Conservation (phyloP, 2,888 invertebrate species). For the Dasypolia templi region DNA sequence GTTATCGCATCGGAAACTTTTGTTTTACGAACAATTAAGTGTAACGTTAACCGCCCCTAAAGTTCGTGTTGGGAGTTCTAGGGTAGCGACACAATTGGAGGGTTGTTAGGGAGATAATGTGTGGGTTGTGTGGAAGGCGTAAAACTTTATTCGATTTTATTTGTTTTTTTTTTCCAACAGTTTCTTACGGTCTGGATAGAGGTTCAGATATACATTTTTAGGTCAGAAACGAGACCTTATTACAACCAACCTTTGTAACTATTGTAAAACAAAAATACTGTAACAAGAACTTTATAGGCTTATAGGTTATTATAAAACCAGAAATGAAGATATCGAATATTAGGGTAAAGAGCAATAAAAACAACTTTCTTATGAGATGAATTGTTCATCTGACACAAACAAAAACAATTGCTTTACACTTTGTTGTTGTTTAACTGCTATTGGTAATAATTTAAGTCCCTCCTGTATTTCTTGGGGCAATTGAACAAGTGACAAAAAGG, state of each 20-base stretch:
- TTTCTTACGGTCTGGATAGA: no score
- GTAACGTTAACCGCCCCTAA: constrained; percentile 83
- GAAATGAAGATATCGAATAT: background rate
- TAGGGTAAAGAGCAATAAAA: background rate
- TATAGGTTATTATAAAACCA: no score
- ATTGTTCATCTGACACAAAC: background rate
- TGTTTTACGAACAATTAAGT: constrained; percentile 88
- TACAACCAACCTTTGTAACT: no score
- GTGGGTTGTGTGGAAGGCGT: background rate
- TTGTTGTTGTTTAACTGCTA: background rate
- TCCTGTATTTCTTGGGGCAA: background rate
- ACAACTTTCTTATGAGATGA: background rate
- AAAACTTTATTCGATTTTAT: constrained; percentile 10
- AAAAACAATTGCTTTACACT: background rate
- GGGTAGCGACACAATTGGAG: constrained; percentile 68
- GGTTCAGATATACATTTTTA: background rate
- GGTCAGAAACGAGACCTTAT: background rate
- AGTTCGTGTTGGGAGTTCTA: constrained; percentile 73
- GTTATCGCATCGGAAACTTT: constrained; percentile 85
- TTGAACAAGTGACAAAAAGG: background rate
- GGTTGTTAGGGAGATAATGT: constrained; percentile 4
- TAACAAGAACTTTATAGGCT: no score
- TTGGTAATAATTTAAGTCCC: background rate
- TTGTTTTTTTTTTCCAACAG: no score
- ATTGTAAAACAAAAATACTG: background rate